Base-by-base conservation (phyloP, 2,888 invertebrate genomes). In the Cryptocephalus primarius region DNA sequence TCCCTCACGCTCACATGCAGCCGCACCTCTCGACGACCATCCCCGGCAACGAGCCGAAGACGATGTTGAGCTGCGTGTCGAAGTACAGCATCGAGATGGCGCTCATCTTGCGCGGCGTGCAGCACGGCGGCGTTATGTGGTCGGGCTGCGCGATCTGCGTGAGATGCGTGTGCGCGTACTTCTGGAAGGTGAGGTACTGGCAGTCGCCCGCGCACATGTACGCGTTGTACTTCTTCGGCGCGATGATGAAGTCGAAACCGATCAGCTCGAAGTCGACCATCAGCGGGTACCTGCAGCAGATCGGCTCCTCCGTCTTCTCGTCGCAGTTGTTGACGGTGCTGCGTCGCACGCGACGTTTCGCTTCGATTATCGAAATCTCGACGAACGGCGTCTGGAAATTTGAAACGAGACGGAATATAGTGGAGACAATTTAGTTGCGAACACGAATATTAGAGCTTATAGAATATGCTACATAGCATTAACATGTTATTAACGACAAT, bases 201-300 rank as follows among this genome's bases (percentile, higher is more conserved):
- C 97, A 97, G 61, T 94, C 91, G 8, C 97, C 95, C 45, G 89
- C 83, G 73, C 97, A 97, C 73, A 94, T 94, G 72, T 92, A 91
- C 8, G 96, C 95, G 63, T 90, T 88, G 74, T 95, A 97, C 50
- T 83, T 78, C 62, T 90, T 91, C 0, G 97, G 97, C 0, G 94
- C 94, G 48, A 97, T 91, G 61, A 97, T 89, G 85, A 94, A 97
- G 66, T 95, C 91, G 93, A 95, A 96, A 31, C 94, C 94, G 65
- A 96, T 93, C 63, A 85, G 83, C 58, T 88, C 88, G 68, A 97
- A 97, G 74, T 95, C 91, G 11, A 97, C 91, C 10, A 83, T 83
- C 39, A 96, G 76, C 1, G 94, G 93, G 70, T 93, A 94, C 4
- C 95, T 83, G 66, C 97, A 97, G 72, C 97, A 97, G 40, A 90